A percentile compares a stretch with the other conserved stretches of the same genome.
These are phyloP conservation scores for Orius insidiosus DNA, from an alignment of 1,140 invertebrate genomes.

Conservation along the genomic window DNA sequence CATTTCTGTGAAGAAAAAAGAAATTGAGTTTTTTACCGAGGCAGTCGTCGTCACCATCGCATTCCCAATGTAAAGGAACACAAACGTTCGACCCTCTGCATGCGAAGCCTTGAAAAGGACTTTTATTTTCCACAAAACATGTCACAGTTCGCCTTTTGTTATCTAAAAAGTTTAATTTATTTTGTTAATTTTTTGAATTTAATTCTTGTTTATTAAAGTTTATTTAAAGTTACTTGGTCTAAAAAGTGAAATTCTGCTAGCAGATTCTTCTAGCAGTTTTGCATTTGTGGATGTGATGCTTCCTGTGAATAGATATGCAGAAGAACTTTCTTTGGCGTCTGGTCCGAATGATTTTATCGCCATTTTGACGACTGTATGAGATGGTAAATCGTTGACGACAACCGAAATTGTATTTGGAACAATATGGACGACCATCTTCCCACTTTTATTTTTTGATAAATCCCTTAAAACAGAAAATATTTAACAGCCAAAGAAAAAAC, in stretches of 20 bases:
- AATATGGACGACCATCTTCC: conserved; percentile 8
- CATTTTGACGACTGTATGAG: conserved; percentile 10
- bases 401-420: conserved; percentile 10
- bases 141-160: conserved; percentile 11
- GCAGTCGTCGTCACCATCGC: conserved; percentile 21
- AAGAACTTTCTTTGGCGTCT: not conserved
- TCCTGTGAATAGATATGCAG: conserved; percentile 10
- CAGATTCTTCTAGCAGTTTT: too few species aligned
- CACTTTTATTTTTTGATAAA: not conserved
- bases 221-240: too few species aligned
- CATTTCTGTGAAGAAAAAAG: not conserved
- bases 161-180: conserved; percentile 6
- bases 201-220: too few species aligned
- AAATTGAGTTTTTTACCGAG: conserved; percentile 16
- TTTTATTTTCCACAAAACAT: conserved; percentile 14
- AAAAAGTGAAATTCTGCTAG: too few species aligned
- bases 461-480: not conserved
- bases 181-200: too few species aligned
- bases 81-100: conserved; percentile 17
- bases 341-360: not conserved
- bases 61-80: conserved; percentile 19
- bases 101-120: conserved; percentile 18
- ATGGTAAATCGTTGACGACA: conserved; percentile 13
- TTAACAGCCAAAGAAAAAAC: not conserved
- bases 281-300: not conserved